These are phyloP conservation scores for Cyanocitta stelleri DNA, from an alignment of 2,113 vertebrate species.

Conservation along the genomic window DNA sequence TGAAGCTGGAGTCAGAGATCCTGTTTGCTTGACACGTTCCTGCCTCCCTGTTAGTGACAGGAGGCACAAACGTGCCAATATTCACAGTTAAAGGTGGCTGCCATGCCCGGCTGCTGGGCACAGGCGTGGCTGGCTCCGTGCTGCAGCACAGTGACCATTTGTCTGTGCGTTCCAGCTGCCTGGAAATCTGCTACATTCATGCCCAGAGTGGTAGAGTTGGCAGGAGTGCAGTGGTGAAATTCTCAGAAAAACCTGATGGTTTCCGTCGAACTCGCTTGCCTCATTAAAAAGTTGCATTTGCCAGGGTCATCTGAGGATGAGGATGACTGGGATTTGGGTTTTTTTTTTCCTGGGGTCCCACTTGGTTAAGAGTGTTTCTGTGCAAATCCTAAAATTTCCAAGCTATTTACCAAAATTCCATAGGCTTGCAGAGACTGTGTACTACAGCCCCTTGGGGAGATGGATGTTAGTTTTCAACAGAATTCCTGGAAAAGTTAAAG, in stretches of 20 bases:
- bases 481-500: constrained; percentile 25
- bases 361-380: not conserved
- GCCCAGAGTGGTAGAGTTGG: constrained; percentile 40
- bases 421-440: not conserved
- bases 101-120: not conserved
- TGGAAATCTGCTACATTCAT: not conserved
- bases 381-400: not conserved
- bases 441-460: not conserved
- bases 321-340: not conserved
- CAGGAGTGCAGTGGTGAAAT: not conserved
- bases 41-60: not conserved
- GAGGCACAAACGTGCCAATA: not conserved
- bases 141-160: constrained; percentile 2
- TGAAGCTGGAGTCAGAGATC: not conserved
- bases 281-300: not conserved
- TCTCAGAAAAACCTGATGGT: constrained; percentile 35
- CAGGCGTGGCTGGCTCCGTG: not conserved
- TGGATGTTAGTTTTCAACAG: not conserved
- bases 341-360: not conserved
- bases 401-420: not conserved
- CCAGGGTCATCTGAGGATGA: not conserved
- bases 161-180: constrained; percentile 4
- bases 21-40: not conserved
- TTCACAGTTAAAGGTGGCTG: not conserved
- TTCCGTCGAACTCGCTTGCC: not conserved